A percentile compares a stretch with the other conserved stretches of the same genome.
These are phyloP conservation scores for Pyrrhopygopsis socrates DNA, from an alignment of 2,888 invertebrate species.

Conservation along the genomic window DNA sequence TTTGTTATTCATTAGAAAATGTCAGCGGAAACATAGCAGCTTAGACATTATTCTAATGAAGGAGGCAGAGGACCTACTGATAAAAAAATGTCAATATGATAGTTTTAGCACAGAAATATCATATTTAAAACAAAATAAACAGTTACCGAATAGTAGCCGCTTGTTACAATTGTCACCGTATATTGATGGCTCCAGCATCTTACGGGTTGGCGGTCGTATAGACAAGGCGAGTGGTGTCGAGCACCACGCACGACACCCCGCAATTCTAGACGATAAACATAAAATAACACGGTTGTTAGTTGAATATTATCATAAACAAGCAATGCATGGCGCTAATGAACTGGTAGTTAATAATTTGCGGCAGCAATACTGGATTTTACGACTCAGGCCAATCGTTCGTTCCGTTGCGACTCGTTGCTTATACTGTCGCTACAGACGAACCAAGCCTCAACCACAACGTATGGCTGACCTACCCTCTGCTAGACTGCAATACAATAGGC, in stretches of 20 bases:
- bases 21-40: constrained; percentile 16
- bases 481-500: neutral
- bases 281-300: constrained; percentile 63
- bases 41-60: constrained; percentile 48
- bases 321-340: constrained; percentile 30
- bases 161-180: constrained; percentile 56
- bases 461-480: constrained; percentile 16
- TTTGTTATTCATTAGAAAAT: constrained; percentile 55
- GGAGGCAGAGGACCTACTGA: constrained; percentile 46
- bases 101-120: constrained; percentile 47
- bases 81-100: constrained; percentile 57
- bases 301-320: constrained; percentile 53
- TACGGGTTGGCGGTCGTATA: constrained; percentile 69
- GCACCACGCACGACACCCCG: neutral
- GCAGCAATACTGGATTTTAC: constrained; percentile 11
- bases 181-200: constrained; percentile 39
- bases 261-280: constrained; percentile 1
- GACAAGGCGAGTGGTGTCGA: constrained; percentile 41
- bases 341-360: neutral
- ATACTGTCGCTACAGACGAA: constrained; percentile 1
- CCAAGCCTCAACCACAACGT: constrained; percentile 6
- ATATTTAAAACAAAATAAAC: constrained; percentile 21
- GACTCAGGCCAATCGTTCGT: constrained; percentile 1
- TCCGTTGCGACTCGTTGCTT: constrained; percentile 4
- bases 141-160: constrained; percentile 48